Conservation (phyloP, 2,113 vertebrate species). For the Alethe diademata region DNA sequence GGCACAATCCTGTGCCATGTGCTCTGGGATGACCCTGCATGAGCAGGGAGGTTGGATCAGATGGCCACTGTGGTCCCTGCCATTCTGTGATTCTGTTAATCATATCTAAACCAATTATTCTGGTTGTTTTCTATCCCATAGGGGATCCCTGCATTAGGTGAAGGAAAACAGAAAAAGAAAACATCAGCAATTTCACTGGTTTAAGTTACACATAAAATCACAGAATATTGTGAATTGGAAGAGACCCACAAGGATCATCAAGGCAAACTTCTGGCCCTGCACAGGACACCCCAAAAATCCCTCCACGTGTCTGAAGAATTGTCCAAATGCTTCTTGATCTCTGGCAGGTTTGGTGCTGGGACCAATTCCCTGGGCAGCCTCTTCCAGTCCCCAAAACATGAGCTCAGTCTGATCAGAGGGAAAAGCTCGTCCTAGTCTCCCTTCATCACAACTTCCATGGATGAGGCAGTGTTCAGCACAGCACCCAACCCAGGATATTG, state of each 20-base stretch:
- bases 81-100: neutral
- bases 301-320: neutral
- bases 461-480: neutral
- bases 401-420: neutral
- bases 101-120: neutral
- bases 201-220: neutral
- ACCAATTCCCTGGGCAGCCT: neutral
- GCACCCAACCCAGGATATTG: fast-evolving
- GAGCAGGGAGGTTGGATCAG: neutral
- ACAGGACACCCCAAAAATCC: neutral
- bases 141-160: fast-evolving
- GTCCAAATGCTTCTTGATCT: neutral
- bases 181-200: neutral
- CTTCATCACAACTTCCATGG: neutral
- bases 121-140: neutral
- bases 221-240: neutral
- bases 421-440: neutral
- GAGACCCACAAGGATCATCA: neutral
- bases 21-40: neutral
- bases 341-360: neutral
- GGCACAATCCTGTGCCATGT: neutral
- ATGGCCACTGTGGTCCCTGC: too few relatives aligned
- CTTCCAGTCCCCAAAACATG: neutral
- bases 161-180: neutral
- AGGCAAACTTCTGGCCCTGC: neutral